Base-by-base conservation (phyloP, 2,888 invertebrate genomes). In the Epinotia ramella region DNA sequence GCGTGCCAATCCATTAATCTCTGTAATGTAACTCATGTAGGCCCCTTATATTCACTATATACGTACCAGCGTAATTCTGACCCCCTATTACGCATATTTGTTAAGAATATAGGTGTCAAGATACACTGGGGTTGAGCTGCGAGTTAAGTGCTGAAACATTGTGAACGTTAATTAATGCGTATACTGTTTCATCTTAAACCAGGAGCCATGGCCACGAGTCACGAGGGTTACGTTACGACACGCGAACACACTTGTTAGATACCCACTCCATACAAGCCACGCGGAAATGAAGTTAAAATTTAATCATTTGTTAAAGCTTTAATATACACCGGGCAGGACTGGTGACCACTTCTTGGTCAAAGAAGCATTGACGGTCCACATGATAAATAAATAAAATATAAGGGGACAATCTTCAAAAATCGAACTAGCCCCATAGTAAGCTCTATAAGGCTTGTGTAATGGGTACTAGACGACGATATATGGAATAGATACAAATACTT, bases 181-280 rank as follows among this genome's bases (percentile, higher is more conserved):
- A 65, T 68, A 11, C 44, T 46, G 59, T 69, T 69, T 59, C 69
- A 69, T 24, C 59, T 53, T 56, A 16, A 59, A 59, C n/a, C 59
- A 60, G 11, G 28, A 69, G 46, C 46, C 60, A 60, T 28, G 69
- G 69, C 13, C 69, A 44, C 11, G 20, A 46, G 46, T 7, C 20
- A 24, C 59, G 28, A 33, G 28, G 28, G 53, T 20, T 2, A 20
- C 20, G 20, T 28, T 28, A 33, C 1, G 12, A 33, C 49, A 65
- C 28, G 65, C 24, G 9, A 65, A 62, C 62, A 62, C 7, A 40
- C 40, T 40, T 40, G 9, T 40, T 9, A 40, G 40, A 40, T 7
- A 40, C 40, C 9, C 0, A 40, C 40, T 40, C 9, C 40, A 40
- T 9, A 40, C 7, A 9, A 40, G 9, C 9, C 9, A 40, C 40